Evolutionary conservation across 1,140 invertebrate species (phyloP), one percentile per base, ranked within the genome.

Genomic region (Scaptomyza graminum): DNA sequence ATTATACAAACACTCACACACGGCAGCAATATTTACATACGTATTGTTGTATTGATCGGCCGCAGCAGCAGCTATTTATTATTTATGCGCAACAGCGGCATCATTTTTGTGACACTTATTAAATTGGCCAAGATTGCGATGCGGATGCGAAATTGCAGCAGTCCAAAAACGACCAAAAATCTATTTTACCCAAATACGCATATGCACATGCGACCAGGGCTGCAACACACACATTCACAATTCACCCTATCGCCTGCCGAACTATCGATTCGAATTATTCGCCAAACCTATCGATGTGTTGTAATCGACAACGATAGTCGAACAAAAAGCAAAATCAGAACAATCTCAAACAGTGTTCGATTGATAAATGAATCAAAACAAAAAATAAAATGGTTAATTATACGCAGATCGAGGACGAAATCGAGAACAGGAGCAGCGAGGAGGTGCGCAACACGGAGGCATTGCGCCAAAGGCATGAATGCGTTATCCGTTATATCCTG

Each of bases 101-200:
- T 72, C 63, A 72, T 72, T 61, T 72, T 67, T 16, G n/a, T n/a
- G n/a, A 41, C 34, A 46, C 16, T 60, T 56, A 13, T 22, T 41
- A 47, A 34, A 67, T 67, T 16, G 63, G 63, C 63, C 16, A 59
- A 72, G 47, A 49, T 47, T 13, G n/a, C n/a, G n/a, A n/a, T n/a
- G n/a, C n/a, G 43, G 4, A 47, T 49, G 12, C 37, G 15, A 67
- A 67, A 55, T 60, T 72, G 55, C 60, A 63, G 55, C 69, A 67
- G 41, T 41, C n/a, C n/a, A n/a, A n/a, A n/a, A 67, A 18, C 31
- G 41, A 54, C 47, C 46, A 47, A 60, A 60, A 72, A 72, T 34
- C 52, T 72, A 67, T 67, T 72, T 72, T 72, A 72, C 63, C 60
- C 63, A 72, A 67, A 73, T 73, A 73, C 57, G 70, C 70, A 69